phyloP scores from a whole-genome alignment of 2,113 vertebrate genomes.

The Hyla sarda region DNA sequence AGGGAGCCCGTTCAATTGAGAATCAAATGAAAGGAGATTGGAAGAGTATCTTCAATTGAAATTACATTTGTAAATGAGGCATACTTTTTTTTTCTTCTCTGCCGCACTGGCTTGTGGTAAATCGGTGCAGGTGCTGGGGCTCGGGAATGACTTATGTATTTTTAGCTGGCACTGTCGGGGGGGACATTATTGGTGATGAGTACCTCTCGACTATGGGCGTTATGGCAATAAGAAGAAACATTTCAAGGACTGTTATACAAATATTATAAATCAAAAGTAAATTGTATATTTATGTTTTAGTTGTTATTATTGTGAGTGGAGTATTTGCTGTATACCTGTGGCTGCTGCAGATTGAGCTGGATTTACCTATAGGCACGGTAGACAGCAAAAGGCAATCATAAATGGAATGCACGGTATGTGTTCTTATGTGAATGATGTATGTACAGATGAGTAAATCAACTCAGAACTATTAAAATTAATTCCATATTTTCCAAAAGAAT shows the following conservation, averaged over 20 bases:
- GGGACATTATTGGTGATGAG: background rate
- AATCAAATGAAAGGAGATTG: slow-evolving; percentile 86
- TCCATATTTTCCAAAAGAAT: no score
- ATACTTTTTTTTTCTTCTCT: slow-evolving; percentile 75
- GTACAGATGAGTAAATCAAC: no score
- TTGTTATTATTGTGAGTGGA: slow-evolving; percentile 5
- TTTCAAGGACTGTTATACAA: background rate
- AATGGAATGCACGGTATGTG: no score
- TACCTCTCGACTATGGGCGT: background rate
- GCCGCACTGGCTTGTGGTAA: slow-evolving; percentile 73
- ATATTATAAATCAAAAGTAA: background rate
- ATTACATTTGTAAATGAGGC: slow-evolving; percentile 93
- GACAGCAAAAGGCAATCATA: no score
- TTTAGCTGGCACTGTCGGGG: background rate
- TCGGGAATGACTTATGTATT: slow-evolving; percentile 60
- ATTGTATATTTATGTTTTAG: background rate
- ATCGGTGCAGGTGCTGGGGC: slow-evolving; percentile 77
- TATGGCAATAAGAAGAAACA: background rate
- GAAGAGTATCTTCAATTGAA: slow-evolving; percentile 86
- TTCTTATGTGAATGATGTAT: no score
- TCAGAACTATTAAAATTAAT: no score
- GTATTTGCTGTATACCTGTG: background rate
- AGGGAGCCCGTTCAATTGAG: slow-evolving; percentile 79
- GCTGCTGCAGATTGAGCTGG: background rate
- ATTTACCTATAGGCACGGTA: background rate